phyloP scores from a whole-genome alignment of 2,797 vertebrate species.

The Gallirallus australis region DNA sequence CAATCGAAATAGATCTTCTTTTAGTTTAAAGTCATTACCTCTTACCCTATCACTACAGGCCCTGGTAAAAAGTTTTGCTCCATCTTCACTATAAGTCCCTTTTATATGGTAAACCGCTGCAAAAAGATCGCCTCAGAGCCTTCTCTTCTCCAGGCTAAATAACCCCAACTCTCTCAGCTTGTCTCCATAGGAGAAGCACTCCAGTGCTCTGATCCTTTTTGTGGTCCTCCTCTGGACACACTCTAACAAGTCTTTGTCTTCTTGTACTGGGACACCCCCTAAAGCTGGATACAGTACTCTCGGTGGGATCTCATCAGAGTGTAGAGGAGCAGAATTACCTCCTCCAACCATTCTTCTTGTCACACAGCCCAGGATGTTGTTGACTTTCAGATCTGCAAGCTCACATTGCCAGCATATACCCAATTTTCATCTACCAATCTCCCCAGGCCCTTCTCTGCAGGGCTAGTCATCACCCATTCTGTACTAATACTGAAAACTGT shows the following conservation, averaged over 20 bases:
- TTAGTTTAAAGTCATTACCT: background rate
- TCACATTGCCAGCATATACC: background rate
- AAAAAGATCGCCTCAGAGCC: background rate
- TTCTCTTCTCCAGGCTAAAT: background rate
- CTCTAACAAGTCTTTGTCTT: background rate
- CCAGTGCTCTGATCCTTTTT: background rate
- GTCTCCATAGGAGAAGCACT: background rate
- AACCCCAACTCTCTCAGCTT: background rate
- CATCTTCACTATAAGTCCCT: background rate
- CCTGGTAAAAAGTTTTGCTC: background rate
- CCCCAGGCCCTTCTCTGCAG: background rate
- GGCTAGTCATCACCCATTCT: background rate
- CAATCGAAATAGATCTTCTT: background rate
- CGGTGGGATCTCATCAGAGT: too few species aligned
- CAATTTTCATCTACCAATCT: background rate
- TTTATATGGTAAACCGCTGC: background rate
- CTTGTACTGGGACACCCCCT: too few species aligned
- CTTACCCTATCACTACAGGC: background rate
- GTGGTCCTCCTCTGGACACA: background rate
- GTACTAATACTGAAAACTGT: background rate
- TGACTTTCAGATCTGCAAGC: background rate
- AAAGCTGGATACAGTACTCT: background rate
- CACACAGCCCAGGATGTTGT: background rate
- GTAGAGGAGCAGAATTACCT: background rate
- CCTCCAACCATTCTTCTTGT: background rate